Evolutionary conservation across 2,113 vertebrate species (phyloP), one percentile per base, ranked within the genome.

Genomic region (Nerophis ophidion): DNA sequence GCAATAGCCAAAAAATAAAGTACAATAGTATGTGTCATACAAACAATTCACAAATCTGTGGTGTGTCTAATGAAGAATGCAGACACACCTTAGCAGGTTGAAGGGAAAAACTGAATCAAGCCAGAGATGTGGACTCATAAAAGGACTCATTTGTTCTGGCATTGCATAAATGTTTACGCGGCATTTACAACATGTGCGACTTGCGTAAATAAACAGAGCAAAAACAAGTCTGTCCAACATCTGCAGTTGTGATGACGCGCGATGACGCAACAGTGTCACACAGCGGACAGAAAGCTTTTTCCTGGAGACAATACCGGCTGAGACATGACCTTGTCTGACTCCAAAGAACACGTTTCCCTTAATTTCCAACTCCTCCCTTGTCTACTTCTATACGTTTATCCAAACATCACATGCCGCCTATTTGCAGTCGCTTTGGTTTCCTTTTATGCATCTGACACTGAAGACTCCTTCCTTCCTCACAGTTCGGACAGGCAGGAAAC

Each of bases 271-370:
- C 76, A 35, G 57, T 17, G 63, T 65, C 61, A 40, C 60, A 61
- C 53, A 70, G 71, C 63, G 60, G 75, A 70, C 68, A 13, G 44
- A 46, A 56, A 79, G 78, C 75, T 72, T 73, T n/a, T 74, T 74
- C 71, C 66, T 68, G 66, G 72, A 77, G 58, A 82, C 58, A 60
- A 74, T 59, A 65, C 80, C 73, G 65, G 71, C 45, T 64, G 48
- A 81, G 68, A 74, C 26, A 17, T 72, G 79, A 80, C 74, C 79
- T 78, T 60, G 56, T 56, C 56, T 68, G 64, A 65, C 72, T 70
- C 58, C 45, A 58, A 55, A 49, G 35, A 54, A 42, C 71, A 26
- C 7, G 44, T 13, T 6, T 61, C 65, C 38, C 59, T 65, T 34
- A 64, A 74, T 52, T 66, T 74, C 63, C 45, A 34, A 15, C 47